Conservation (phyloP, 2,888 invertebrate species). For the Heteromyza rotundicornis region DNA sequence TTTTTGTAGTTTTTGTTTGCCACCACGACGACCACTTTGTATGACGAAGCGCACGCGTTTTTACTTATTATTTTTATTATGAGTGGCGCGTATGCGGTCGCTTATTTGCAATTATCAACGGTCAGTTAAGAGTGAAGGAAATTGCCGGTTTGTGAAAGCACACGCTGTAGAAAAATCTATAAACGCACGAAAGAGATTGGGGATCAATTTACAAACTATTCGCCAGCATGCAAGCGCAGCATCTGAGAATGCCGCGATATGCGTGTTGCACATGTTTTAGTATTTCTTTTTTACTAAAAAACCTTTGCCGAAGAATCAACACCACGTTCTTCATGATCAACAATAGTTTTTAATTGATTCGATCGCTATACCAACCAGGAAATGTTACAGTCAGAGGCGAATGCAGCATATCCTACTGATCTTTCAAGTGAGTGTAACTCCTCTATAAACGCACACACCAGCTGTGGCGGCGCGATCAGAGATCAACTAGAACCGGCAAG, state of each 20-base stretch:
- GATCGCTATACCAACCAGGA: neutral
- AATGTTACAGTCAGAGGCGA: neutral
- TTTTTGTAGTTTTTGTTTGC: too few species aligned
- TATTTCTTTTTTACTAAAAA: neutral
- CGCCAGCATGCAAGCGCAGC: neutral
- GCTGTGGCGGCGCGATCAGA: neutral
- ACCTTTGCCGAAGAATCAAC: neutral
- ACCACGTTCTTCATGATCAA: neutral
- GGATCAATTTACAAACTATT: too few species aligned
- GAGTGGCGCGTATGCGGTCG: too few species aligned
- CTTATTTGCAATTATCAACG: too few species aligned
- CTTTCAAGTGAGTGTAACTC: slow-evolving; percentile 3
- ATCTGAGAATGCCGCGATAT: neutral
- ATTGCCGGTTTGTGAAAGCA: too few species aligned
- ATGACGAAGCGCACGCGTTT: too few species aligned
- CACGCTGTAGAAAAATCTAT: too few species aligned
- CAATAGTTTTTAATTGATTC: neutral
- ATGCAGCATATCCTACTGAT: neutral
- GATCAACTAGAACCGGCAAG: neutral
- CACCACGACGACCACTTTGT: too few species aligned
- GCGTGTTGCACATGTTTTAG: neutral
- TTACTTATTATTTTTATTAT: too few species aligned
- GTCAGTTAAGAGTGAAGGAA: too few species aligned
- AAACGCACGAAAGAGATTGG: too few species aligned
- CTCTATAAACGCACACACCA: neutral